Base-by-base conservation (phyloP, 2,797 vertebrate species). In the Crenuchus spilurus region DNA sequence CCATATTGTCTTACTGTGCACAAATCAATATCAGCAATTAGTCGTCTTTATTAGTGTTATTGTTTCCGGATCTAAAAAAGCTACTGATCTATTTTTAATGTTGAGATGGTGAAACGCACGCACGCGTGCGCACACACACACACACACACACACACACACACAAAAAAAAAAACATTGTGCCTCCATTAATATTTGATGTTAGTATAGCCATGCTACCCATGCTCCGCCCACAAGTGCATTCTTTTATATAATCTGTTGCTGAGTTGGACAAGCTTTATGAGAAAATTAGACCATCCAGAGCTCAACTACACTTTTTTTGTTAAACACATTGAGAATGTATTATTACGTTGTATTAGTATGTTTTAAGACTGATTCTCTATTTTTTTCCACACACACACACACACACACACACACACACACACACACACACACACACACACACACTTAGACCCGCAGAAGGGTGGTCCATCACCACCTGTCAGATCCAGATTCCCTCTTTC, bases 391-490 rank as follows among this genome's bases (percentile, higher is more conserved):
- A n/a, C 86, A 84, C 80, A 80, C 72, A 63, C 80, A 80, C 78
- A 85, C 79, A 33, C 81, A 82, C 77, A 80, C 76, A 69, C 83
- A 75, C 74, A 54, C 37, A 72, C 61, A 74, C 79, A 48, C 70
- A 18, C 33, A 77, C 78, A 60, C 14, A 58, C 70, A 33, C 60
- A 48, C 77, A 64, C 64, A 58, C 77, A 28, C 71, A 26, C 18
- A 48, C 52, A 30, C 28, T 42, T 22, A 41, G 30, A 78, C 80
- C 72, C 18, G 70, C 72, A 76, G 82, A 85, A 88, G 86, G 82
- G 81, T 60, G 71, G 81, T 85, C 84, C 69, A 69, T 89, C 89
- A 85, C 87, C 86, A 88, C 87, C 85, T 91, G 89, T 88, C 89
- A 89, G 81, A 84, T 82, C 58, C 75, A 73, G 58, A 69, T 58